Conservation (phyloP, 2,113 vertebrate species). For the Crocuta crocuta region DNA sequence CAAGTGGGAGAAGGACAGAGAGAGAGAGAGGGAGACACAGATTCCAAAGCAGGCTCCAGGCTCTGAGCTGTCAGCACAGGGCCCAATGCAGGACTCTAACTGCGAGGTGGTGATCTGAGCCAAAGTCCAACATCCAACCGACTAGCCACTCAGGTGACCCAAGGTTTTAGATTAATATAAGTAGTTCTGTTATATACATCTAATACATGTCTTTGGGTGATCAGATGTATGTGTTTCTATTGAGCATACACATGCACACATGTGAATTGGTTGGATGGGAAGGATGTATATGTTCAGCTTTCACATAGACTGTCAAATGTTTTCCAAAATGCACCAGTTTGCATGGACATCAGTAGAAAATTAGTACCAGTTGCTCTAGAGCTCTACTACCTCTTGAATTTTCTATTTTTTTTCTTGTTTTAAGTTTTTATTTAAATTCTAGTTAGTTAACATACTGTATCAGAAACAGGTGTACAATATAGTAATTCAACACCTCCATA, state of each 20-base stretch:
- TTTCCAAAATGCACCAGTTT: neutral
- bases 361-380: neutral
- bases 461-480: neutral
- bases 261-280: neutral
- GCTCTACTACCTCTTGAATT: neutral
- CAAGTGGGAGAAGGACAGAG: too few species aligned
- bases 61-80: too few species aligned
- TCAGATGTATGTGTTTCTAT: neutral
- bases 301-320: neutral
- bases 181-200: neutral
- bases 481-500: neutral
- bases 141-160: too few species aligned
- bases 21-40: too few species aligned
- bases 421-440: neutral
- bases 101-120: too few species aligned
- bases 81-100: too few species aligned
- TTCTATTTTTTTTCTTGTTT: neutral
- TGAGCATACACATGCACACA: neutral
- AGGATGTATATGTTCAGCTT: neutral
- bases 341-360: neutral
- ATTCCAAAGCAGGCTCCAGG: too few species aligned
- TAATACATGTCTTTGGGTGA: neutral
- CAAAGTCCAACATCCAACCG: too few species aligned
- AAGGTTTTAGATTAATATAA: neutral
- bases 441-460: neutral